Evolutionary conservation across 2,888 invertebrate species (phyloP).

Genomic region (Pristionchus exspectatus): DNA sequence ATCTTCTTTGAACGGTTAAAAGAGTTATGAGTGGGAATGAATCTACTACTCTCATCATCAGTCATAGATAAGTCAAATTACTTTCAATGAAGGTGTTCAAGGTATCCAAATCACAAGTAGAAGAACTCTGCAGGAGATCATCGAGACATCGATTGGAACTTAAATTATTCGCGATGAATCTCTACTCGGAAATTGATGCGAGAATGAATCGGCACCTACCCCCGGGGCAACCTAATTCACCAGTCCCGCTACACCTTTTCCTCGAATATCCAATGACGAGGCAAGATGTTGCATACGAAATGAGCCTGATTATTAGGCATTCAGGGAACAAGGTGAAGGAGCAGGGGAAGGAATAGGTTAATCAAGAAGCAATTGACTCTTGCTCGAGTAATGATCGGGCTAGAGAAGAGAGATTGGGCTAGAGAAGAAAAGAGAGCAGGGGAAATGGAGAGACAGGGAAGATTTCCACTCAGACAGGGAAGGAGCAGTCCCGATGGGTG

Average conservation of each 20-base stretch:
- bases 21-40: too few relatives aligned
- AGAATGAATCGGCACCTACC: background rate
- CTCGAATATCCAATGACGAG: background rate
- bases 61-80: too few relatives aligned
- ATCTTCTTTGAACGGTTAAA: too few relatives aligned
- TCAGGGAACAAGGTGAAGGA: constrained; percentile 3
- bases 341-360: background rate
- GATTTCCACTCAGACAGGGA: background rate
- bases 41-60: too few relatives aligned
- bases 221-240: background rate
- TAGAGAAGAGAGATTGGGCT: too few relatives aligned
- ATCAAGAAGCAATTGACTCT: background rate
- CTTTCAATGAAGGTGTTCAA: too few relatives aligned
- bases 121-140: too few relatives aligned
- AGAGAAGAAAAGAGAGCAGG: background rate
- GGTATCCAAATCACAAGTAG: too few relatives aligned
- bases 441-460: background rate
- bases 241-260: constrained; percentile 9
- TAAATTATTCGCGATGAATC: background rate
- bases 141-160: too few relatives aligned
- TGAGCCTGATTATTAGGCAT: constrained; percentile 22
- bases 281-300: background rate
- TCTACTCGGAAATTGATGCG: background rate
- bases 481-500: background rate
- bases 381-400: background rate